Percentiles rank a stretch among this genome's conserved stretches.
phyloP scores from a whole-genome alignment of 1,140 invertebrate genomes.

The Drosophila hydei region DNA sequence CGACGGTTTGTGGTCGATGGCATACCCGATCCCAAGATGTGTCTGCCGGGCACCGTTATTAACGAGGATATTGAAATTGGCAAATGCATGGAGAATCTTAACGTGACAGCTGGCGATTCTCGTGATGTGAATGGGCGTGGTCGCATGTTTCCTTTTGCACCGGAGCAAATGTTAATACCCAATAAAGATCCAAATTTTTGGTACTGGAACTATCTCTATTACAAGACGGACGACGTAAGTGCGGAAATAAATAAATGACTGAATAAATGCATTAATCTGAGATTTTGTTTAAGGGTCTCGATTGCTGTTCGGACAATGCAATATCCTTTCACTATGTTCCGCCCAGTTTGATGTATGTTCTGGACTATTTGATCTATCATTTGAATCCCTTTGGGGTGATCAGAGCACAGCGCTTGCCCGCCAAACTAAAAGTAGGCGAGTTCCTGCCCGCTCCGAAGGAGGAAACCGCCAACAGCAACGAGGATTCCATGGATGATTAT shows the following conservation, averaged over 20 bases:
- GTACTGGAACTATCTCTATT: conserved; percentile 4
- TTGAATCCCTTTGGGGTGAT: conserved; percentile 92
- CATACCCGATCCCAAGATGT: conserved; percentile 89
- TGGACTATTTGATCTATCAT: conserved; percentile 99
- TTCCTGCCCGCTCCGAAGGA: conserved; percentile 38
- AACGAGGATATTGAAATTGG: conserved; percentile 97
- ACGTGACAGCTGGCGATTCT: conserved; percentile 94
- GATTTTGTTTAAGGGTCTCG: conserved; percentile 61
- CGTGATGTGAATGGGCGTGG: conserved; percentile 93
- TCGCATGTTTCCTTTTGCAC: conserved; percentile 10
- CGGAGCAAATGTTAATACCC: background rate
- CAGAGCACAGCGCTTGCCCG: conserved; percentile 28
- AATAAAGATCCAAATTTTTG: background rate
- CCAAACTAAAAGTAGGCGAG: conserved; percentile 47
- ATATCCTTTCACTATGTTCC: conserved; percentile 98
- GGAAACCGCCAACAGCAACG: conserved; percentile 39
- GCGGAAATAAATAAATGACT: background rate
- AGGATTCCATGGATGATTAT: conserved; percentile 60
- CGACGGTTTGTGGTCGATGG: conserved; percentile 90
- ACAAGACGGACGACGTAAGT: conserved; percentile 46
- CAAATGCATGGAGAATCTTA: conserved; percentile 94
- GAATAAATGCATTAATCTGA: background rate
- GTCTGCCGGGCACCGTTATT: conserved; percentile 81
- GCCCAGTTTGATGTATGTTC: conserved; percentile 96
- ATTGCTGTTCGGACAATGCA: conserved; percentile 97